These are phyloP conservation scores for Agrochola lychnidis DNA, from an alignment of 2,888 invertebrate species.

Conservation along the genomic window DNA sequence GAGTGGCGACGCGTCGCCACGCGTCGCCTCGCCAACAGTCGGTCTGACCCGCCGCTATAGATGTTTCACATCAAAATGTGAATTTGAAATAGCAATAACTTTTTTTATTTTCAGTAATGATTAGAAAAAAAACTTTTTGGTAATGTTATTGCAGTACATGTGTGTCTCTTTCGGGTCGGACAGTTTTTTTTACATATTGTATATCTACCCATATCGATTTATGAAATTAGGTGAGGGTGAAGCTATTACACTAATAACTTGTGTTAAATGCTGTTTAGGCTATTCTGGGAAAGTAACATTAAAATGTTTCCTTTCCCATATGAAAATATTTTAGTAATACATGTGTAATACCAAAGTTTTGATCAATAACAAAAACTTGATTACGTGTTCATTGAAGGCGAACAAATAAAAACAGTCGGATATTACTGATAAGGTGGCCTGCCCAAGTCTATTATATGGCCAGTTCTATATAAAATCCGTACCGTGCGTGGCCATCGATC, in stretches of 20 bases:
- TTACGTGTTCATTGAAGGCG: constrained; percentile 34
- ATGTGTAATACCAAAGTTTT: constrained; percentile 17
- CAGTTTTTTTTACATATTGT: too few relatives aligned
- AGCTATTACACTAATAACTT: constrained; percentile 35
- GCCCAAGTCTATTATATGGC: neutral
- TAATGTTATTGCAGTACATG: too few relatives aligned
- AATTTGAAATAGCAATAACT: too few relatives aligned
- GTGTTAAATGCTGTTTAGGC: constrained; percentile 13
- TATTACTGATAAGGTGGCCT: constrained; percentile 19
- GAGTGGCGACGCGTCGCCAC: too few relatives aligned
- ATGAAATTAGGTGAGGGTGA: constrained; percentile 26
- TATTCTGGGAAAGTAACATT: neutral
- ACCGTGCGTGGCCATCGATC: neutral
- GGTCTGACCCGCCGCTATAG: too few relatives aligned
- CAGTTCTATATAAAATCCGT: neutral
- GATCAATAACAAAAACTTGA: constrained; percentile 14
- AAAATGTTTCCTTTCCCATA: neutral
- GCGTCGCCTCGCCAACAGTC: too few relatives aligned
- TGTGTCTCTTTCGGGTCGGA: too few relatives aligned
- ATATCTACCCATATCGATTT: constrained; percentile 31
- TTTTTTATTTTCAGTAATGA: too few relatives aligned
- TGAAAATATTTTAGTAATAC: constrained; percentile 7
- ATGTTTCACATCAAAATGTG: too few relatives aligned
- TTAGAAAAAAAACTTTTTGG: too few relatives aligned
- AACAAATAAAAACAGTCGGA: constrained; percentile 28